These are phyloP conservation scores for Echinarachnius parma DNA, from an alignment of 53 echinoderm and acorn worm species.

Conservation along the genomic window DNA sequence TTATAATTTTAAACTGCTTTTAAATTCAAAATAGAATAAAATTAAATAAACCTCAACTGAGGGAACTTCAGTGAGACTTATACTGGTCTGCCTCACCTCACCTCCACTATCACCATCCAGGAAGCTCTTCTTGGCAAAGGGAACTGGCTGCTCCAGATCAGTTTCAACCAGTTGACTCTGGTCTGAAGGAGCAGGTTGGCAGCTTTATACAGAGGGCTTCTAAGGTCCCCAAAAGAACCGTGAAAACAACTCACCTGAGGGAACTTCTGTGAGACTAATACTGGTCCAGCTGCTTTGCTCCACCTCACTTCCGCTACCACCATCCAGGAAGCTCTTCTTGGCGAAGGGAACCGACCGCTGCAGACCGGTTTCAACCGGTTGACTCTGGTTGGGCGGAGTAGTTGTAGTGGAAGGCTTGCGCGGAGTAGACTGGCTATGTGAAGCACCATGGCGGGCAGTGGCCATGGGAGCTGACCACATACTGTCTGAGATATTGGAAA, in stretches of 20 bases:
- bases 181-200: too few relatives aligned
- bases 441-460: constrained; percentile 45
- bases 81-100: not conserved
- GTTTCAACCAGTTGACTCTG: too few relatives aligned
- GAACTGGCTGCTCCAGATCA: too few relatives aligned
- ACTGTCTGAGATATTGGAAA: constrained; percentile 81
- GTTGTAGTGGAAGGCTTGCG: not conserved
- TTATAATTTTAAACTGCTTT: too few relatives aligned
- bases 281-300: constrained; percentile 8
- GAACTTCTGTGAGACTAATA: constrained; percentile 3
- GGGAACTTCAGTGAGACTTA: constrained; percentile 4
- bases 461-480: constrained; percentile 87
- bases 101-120: too few relatives aligned
- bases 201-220: too few relatives aligned
- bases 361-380: too few relatives aligned
- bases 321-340: constrained; percentile 6
- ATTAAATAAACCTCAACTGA: constrained; percentile 4
- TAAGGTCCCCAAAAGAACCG: too few relatives aligned
- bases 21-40: too few relatives aligned
- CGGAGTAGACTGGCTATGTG: constrained; percentile 17
- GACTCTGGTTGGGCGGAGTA: constrained; percentile 1
- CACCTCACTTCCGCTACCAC: not conserved
- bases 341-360: constrained; percentile 1
- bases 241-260: constrained; percentile 13
- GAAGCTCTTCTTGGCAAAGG: too few relatives aligned